Base-by-base conservation (phyloP, 2,113 vertebrate genomes). In the Perca fluviatilis region DNA sequence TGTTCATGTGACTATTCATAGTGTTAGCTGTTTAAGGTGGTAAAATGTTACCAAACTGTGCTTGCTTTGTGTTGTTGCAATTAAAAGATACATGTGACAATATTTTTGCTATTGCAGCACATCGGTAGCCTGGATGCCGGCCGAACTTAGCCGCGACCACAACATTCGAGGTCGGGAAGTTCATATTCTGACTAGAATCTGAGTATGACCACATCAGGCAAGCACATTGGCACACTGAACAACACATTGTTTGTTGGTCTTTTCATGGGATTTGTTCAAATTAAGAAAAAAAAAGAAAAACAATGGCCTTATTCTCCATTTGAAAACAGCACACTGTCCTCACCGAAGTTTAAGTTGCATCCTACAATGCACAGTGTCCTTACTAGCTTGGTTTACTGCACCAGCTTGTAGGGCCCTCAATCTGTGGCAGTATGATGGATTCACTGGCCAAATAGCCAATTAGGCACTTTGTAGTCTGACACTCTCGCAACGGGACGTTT, bases 371-470 rank as follows among this genome's bases (percentile, higher is more conserved):
- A 50, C 27, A 36, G 54, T 21, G 58, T 64, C 88, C 58, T 75
- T 68, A 83, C 78, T 89, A 73, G 58, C 68, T 43, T 47, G 82
- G 70, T 86, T 82, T 81, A 84, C 83, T 86, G 84, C 88, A 77
- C 30, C 75, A 50, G 77, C 89, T 86, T 69, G 83, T 83, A 85
- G 76, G 86, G 66, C 76, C 86, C 81, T 90, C 81, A 84, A 68
- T 84, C 75, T 75, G 56, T 91, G 90, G 88, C 92, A 91, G 82
- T 72, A 88, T 94, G 92, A 94, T 93, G 90, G 88, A 94, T 94
- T 93, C 79, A 88, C 85, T 61, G 90, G 91, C 89, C 90, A 93
- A 92, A 93, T 64, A 93, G 91, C 91, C 93, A 93, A 93, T 94
- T 94, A 93, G 87, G 89, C 90, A 92, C 90, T 93, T 92, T 92